Base-by-base conservation (phyloP, 1,140 invertebrate species). In the Heliconius eleuchia region DNA sequence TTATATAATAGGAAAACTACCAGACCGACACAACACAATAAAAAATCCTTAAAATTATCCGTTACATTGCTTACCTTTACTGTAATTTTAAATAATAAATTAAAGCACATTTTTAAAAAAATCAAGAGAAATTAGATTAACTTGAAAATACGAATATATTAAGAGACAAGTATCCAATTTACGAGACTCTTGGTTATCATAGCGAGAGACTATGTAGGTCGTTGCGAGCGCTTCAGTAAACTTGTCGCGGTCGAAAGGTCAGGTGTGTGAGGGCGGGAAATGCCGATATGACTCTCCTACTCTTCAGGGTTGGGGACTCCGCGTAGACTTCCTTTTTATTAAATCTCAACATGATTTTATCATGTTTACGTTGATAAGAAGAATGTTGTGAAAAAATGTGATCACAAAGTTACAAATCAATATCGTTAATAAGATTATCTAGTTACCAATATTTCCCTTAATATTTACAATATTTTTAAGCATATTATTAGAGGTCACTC, bases 231-330 rank as follows among this genome's bases (percentile, higher is more conserved):
- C 91, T 90, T 90, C 89, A 90, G 85, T 90, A 91, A 91, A 90
- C 90, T 91, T 87, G 91, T 91, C 86, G 88, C 86, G 89, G 84
- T 79, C 87, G 86, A 84, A 84, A 94, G 92, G 91, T 94, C 91
- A 94, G 91, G 92, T 92, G 90, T 92, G 90, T 92, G 87, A 90
- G 91, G 91, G 88, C 88, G 90, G 91, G 90, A 92, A 93, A 90
- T 87, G 86, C 82, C 88, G 91, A 87, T 86, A 87, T 88, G 87
- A 86, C 84, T 84, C 79, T 85, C 77, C 84, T 81, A 82, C 85
- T 84, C 81, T 79, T 80, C 84, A 82, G 79, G 72, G 77, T 72
- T 78, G 76, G 80, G 80, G 82, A 80, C 81, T 83, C 80, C 83
- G 80, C 83, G 85, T 84, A 84, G 85, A 89, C 89, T 91, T 90